Evolutionary conservation across 2,113 vertebrate genomes (phyloP), one percentile per base, ranked within the genome.

Genomic region (Castor canadensis): DNA sequence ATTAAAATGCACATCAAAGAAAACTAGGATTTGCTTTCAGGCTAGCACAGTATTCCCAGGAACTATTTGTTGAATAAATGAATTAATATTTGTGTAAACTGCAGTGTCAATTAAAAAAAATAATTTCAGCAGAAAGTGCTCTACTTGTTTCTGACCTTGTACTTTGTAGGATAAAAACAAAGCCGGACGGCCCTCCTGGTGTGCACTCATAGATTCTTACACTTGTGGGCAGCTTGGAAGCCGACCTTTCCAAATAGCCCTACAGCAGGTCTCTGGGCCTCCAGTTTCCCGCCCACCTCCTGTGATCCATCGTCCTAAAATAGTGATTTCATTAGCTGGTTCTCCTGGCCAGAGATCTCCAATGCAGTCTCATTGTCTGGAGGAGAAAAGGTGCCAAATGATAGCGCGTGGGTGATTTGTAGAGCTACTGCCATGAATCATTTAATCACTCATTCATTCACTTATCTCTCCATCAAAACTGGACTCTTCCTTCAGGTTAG

Each of bases 61-160:
- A 94, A 94, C 94, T 89, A 4, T 89, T 95, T 95, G 82, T 86
- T 91, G 82, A 96, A 95, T 88, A 93, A 91, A 79, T 71, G 89
- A 94, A 94, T 95, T 82, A 96, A 86, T 96, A 83, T 95, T 91
- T 97, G 96, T 47, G 56, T 92, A 72, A 97, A 93, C 94, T 86
- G 22, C 73, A 85, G 32, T 95, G 94, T 89, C 95, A 97, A 93
- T 97, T 97, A 83, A 73, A 67, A 96, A 93, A 96, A 93, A 95
- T 88, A 87, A 87, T 38, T 86, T 94, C 24, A 91, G 77, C 24
- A 3, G 45, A 77, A 97, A 79, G 87, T 9, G 20, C 49, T 91
- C 40, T 28, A 32, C 56, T 87, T 94, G 77, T 81, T 92, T 84
- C 82, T 95, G 94, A 97, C 88, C 91, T 90, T 89, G 73, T 8